Conservation (phyloP, 1,140 invertebrate species). For the Bombus cullumanus region DNA sequence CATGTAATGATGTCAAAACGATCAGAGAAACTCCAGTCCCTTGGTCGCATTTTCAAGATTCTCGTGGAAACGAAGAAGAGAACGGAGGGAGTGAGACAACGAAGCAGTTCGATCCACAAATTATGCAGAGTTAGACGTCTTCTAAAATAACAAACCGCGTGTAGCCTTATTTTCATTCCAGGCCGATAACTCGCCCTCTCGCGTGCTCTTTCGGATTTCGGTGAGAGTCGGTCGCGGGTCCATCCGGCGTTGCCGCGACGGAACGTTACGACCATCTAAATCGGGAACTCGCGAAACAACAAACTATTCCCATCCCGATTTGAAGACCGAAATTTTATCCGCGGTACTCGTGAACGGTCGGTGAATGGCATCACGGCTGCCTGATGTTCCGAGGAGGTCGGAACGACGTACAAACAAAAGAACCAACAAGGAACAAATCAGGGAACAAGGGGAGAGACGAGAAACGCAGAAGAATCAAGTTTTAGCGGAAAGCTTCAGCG, state of each 20-base stretch:
- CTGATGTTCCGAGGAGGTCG: background rate
- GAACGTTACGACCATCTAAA: conserved; percentile 52
- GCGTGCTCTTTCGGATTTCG: background rate
- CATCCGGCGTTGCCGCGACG: conserved; percentile 24
- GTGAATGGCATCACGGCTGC: background rate
- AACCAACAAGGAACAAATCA: background rate
- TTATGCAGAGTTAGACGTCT: conserved; percentile 1
- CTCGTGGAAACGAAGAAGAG: background rate
- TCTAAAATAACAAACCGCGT: conserved; percentile 36
- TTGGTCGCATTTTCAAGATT: background rate
- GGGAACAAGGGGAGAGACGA: too few relatives aligned
- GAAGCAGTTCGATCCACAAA: conserved; percentile 12
- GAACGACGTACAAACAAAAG: background rate
- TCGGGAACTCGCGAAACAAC: conserved; percentile 49
- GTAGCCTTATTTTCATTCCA: conserved; percentile 39
- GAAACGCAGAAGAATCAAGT: background rate
- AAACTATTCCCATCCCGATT: conserved; percentile 37
- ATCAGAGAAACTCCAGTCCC: conserved; percentile 7
- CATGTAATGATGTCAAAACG: background rate
- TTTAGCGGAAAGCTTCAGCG: background rate
- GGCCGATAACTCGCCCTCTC: conserved; percentile 5
- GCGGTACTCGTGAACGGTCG: background rate
- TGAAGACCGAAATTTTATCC: conserved; percentile 23
- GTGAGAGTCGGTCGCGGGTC: background rate
- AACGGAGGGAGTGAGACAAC: background rate